phyloP scores from a whole-genome alignment of 2,888 invertebrate species.

The Drosophila ezoana region DNA sequence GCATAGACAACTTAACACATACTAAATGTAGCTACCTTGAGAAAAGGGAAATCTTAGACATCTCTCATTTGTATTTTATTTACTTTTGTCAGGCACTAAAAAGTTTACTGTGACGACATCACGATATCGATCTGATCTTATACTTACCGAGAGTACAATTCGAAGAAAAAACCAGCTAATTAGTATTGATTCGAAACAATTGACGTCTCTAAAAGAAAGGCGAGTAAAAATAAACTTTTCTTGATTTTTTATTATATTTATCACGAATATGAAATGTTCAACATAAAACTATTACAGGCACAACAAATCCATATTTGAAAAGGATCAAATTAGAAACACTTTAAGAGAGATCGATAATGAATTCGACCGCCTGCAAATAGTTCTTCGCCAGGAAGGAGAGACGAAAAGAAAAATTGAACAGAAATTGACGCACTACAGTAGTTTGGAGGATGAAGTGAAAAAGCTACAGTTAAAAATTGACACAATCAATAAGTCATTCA shows the following conservation, averaged over 20 bases:
- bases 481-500: slow-evolving; percentile 42
- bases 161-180: slow-evolving; percentile 86
- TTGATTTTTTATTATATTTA: not conserved
- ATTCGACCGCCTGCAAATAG: slow-evolving; percentile 58
- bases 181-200: slow-evolving; percentile 86
- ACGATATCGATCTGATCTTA: slow-evolving; percentile 88
- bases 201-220: slow-evolving; percentile 83
- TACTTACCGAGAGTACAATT: slow-evolving; percentile 87
- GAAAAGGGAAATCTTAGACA: no score
- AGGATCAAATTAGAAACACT: slow-evolving; percentile 61
- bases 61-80: no score
- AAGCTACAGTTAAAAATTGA: slow-evolving; percentile 55
- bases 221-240: slow-evolving; percentile 22
- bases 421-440: slow-evolving; percentile 50
- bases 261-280: not conserved
- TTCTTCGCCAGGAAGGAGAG: slow-evolving; percentile 34
- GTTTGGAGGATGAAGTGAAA: slow-evolving; percentile 54
- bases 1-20: no score
- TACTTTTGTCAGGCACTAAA: slow-evolving; percentile 86
- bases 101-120: slow-evolving; percentile 87
- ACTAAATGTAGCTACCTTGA: no score
- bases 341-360: slow-evolving; percentile 47
- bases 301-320: slow-evolving; percentile 68
- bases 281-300: slow-evolving; percentile 66
- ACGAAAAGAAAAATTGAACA: slow-evolving; percentile 65